Base-by-base conservation (phyloP, 2,113 vertebrate genomes). In the Phocoena sinus region DNA sequence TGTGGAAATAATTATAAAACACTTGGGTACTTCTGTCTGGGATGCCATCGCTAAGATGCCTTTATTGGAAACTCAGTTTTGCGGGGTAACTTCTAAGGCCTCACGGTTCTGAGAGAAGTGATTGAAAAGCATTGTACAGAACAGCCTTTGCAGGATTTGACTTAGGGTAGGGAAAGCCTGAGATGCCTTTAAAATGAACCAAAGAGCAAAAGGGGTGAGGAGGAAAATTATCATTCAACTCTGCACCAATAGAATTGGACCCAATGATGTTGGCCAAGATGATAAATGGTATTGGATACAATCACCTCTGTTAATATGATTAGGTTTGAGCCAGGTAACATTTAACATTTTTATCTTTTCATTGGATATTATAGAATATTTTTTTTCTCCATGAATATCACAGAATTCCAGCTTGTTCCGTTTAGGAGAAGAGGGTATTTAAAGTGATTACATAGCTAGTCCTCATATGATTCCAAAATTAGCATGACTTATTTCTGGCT, bases 291-390 rank as follows among this genome's bases (percentile, higher is more conserved):
- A 12, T 71, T 26, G 8, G 67, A 60, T 36, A 86, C 68, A 47
- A 90, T 71, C 3, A 4, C 77, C 56, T 86, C 23, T 93, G 70
- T 87, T 92, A 70, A 60, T 71, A 5, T 56, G 88, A 50, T 18
- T 60, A 36, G 47, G 25, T 83, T 94, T 94, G 60, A 38, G 20
- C 47, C 17, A 60, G 38, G 15, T 89, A 53, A 76, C 33, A 60
- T n/a, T 86, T 25, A 53, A 26, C 65, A 68, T 82, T 96, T 86
- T 86, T 56, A 89, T 65, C 25, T 95, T 83, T 73, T 71, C 33
- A 38, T 18, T 80, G 73, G 60, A 17, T 88, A 67, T 62, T 73
- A 36, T 20, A 73, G 62, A 50, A 28, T 56, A 26, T 56, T 73
- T 90, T 38, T 62, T 41, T 33, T 58, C 58, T 73, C 38, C 20